These are phyloP conservation scores for Accipiter fasciatus DNA, from an alignment of 2,797 vertebrate genomes.

Conservation along the genomic window DNA sequence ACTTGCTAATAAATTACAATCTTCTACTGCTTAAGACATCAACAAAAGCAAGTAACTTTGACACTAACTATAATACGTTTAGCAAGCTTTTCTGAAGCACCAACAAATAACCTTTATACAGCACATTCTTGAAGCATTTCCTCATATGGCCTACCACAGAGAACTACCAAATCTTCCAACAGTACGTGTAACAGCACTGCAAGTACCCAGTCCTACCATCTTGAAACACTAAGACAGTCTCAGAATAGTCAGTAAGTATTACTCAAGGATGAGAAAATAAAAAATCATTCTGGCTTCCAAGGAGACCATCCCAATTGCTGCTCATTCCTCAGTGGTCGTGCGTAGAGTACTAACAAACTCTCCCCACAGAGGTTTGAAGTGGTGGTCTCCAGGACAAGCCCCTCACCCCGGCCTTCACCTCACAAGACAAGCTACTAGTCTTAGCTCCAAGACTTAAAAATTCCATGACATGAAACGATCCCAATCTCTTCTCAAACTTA, in stretches of 20 bases:
- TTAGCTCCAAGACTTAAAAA: not conserved
- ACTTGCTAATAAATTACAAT: not conserved
- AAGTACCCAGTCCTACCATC: not conserved
- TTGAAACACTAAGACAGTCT: not conserved
- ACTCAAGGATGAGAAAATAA: not conserved
- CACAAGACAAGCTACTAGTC: not conserved
- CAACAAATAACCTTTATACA: not conserved
- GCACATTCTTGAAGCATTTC: not conserved
- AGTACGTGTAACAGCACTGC: rapidly evolving
- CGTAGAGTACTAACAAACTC: not conserved
- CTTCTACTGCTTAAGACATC: not conserved
- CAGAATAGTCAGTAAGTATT: not conserved
- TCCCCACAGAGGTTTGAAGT: not conserved
- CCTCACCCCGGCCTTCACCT: not conserved
- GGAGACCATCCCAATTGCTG: not conserved
- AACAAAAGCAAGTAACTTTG: not conserved
- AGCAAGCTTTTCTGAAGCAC: not conserved
- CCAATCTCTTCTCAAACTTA: not conserved
- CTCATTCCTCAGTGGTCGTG: not conserved
- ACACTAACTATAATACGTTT: not conserved
- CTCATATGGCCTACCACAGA: not conserved
- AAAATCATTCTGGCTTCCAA: not conserved
- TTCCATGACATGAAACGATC: not conserved
- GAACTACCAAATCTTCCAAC: not conserved
- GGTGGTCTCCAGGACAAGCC: not conserved